These are phyloP conservation scores for Caerostris darwini DNA, from an alignment of 1,140 invertebrate species.

Conservation along the genomic window DNA sequence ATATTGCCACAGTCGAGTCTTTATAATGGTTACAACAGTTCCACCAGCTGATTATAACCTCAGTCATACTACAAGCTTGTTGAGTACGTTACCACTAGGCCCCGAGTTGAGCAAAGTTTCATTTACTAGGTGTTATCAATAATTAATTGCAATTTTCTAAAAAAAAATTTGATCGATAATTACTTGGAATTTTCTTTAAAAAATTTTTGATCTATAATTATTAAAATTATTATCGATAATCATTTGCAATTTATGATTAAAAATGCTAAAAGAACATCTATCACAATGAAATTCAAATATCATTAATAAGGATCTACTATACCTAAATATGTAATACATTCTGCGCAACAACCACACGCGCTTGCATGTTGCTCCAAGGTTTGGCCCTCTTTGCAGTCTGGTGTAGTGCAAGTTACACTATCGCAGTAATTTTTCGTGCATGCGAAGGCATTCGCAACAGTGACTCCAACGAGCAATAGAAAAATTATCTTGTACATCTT, in stretches of 20 bases:
- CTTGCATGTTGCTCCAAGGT: neutral
- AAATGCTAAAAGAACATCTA: neutral
- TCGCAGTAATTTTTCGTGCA: neutral
- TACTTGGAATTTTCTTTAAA: too few species aligned
- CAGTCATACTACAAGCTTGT: too few species aligned
- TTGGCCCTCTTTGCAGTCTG: neutral
- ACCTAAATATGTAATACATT: neutral
- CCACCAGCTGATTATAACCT: too few species aligned
- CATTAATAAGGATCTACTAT: neutral
- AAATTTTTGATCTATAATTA: too few species aligned
- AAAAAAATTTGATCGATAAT: too few species aligned
- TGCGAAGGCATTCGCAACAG: neutral
- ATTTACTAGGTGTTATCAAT: too few species aligned
- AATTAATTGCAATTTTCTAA: too few species aligned
- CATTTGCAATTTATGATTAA: neutral
- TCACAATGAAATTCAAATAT: neutral
- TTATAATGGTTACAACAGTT: too few species aligned
- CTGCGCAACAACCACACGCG: neutral
- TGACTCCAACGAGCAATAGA: neutral
- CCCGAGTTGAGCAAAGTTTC: too few species aligned
- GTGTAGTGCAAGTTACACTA: neutral
- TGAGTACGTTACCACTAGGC: too few species aligned
- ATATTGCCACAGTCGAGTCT: too few species aligned
- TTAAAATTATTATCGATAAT: too few species aligned
- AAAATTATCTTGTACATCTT: neutral